These are phyloP conservation scores for Ameiurus melas DNA, from an alignment of 2,113 vertebrate species.

Conservation along the genomic window DNA sequence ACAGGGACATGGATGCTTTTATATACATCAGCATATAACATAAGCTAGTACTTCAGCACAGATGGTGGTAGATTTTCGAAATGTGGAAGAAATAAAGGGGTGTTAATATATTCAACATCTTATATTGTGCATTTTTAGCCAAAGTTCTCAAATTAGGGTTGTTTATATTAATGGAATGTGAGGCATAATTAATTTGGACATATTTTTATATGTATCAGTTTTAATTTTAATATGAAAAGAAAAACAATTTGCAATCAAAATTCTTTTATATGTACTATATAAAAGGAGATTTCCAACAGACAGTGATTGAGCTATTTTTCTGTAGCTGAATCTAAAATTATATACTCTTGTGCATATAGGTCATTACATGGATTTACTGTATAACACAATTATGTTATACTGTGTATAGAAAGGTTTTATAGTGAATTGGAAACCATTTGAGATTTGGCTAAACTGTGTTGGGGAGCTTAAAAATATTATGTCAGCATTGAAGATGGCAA, in stretches of 20 bases:
- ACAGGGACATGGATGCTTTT: neutral
- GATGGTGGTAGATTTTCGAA: neutral
- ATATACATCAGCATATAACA: neutral
- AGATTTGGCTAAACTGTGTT: neutral
- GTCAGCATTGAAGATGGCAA: neutral
- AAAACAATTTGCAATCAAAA: neutral
- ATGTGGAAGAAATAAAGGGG: neutral
- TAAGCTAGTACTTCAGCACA: too few relatives aligned
- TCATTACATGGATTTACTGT: neutral
- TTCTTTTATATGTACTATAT: neutral
- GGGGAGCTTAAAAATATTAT: neutral
- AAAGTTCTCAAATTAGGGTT: neutral
- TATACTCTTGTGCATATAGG: neutral
- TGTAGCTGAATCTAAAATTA: neutral
- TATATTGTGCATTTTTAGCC: neutral
- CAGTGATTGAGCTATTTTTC: neutral
- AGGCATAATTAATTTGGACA: neutral
- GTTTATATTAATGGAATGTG: neutral
- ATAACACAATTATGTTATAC: neutral
- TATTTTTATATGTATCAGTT: neutral
- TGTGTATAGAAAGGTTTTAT: neutral
- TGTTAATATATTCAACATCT: neutral
- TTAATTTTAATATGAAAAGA: neutral
- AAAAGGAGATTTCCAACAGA: neutral
- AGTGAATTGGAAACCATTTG: neutral